phyloP scores from a whole-genome alignment of 2,797 vertebrate species.

The Enteromius argenteus region DNA sequence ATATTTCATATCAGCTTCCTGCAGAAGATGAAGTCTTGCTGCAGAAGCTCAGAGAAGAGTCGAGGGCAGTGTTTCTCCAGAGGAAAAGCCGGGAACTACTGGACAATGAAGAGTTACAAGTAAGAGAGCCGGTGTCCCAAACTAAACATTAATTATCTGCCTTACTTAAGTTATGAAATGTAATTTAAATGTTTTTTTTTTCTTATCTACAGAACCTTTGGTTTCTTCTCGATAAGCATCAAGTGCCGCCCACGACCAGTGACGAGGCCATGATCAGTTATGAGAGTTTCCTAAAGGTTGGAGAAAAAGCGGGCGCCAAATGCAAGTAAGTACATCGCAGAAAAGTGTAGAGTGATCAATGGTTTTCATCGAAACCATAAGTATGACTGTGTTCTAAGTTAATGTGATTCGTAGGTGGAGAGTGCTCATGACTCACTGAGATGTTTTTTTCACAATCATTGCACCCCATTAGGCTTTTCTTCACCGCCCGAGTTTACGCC shows the following conservation, averaged over 20 bases:
- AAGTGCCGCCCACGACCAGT: slow-evolving; percentile 89
- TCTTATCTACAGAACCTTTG: slow-evolving; percentile 87
- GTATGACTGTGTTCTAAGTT: neutral
- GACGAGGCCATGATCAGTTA: slow-evolving; percentile 99
- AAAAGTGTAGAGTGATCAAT: slow-evolving; percentile 2
- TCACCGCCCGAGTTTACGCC: slow-evolving; percentile 93
- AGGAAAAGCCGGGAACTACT: slow-evolving; percentile 96
- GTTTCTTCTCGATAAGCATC: slow-evolving; percentile 98
- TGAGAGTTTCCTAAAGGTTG: slow-evolving; percentile 91
- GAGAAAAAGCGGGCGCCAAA: slow-evolving; percentile 91
- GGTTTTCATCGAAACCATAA: neutral
- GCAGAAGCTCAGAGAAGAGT: slow-evolving; percentile 97
- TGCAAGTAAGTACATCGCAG: slow-evolving; percentile 87
- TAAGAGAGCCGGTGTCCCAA: slow-evolving; percentile 60
- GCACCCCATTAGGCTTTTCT: slow-evolving; percentile 86
- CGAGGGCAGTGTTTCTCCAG: slow-evolving; percentile 97
- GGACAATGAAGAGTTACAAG: slow-evolving; percentile 98
- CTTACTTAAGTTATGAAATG: neutral
- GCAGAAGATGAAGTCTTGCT: slow-evolving; percentile 96
- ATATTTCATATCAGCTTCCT: slow-evolving; percentile 81
- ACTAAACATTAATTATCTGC: neutral
- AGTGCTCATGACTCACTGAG: neutral
- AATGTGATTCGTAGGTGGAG: neutral
- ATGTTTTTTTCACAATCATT: slow-evolving; percentile 6
- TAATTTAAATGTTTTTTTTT: neutral